Base-by-base conservation (phyloP, 2,113 vertebrate genomes). In the Bombycilla garrulus region DNA sequence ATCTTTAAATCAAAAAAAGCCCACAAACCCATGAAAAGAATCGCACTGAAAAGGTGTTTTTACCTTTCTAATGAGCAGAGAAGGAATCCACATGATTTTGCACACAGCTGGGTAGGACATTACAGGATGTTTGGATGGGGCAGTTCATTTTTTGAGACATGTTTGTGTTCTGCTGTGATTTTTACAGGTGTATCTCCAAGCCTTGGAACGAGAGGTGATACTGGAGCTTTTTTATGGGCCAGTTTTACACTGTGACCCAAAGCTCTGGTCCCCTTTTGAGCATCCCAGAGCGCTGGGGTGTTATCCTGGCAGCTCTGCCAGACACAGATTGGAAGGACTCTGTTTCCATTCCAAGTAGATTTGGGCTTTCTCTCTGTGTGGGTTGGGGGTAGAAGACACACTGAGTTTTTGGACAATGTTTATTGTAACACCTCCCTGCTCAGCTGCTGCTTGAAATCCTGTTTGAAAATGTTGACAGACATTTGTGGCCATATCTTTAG, bases 361-460 rank as follows among this genome's bases (percentile, higher is more conserved):
- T 51, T 24, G 47, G 56, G 23, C 23, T 89, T 81, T 90, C 38
- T 69, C 25, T 66, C 45, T 78, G 38, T 78, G 62, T 92, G 61
- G 60, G 23, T 29, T 0, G 2, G 42, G 56, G 70, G 23, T 58
- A 85, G 81, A 53, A 84, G 44, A 81, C 56, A 38, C 24, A 15
- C 26, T 16, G 35, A 51, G 33, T 35, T 93, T 87, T 76, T 90
- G 79, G 88, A 82, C 70, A 90, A 80, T 71, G 85, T 78, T 90
- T 83, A 54, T 79, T 78, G 56, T 80, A 79, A 92, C 60, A 92
- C 26, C 12, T 87, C 61, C 70, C 79, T 90, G 48, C 53, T 94
- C 74, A 82, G 66, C 57, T 85, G 81, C 61, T 94, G 40, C 64
- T 90, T 67, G 72, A 84, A 91, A 79, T 58, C 14, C 38, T 81